Base-by-base conservation (phyloP, 1,140 invertebrate species). In the Drosophila prosaltans region DNA sequence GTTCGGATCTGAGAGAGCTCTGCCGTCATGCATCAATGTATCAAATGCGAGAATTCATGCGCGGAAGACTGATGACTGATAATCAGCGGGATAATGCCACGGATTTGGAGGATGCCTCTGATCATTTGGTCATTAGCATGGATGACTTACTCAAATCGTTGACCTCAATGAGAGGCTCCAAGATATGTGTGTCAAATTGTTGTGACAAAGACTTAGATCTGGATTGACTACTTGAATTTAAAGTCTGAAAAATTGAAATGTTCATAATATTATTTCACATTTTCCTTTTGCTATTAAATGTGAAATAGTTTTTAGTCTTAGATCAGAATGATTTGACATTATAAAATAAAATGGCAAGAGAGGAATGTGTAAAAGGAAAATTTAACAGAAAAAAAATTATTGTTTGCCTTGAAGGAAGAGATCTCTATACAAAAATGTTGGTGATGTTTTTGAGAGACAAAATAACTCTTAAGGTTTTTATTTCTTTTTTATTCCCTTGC, bases 21-120 rank as follows among this genome's bases (percentile, higher is more conserved):
- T 99, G 98, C 90, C 94, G 98, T 8, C 95, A 95, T 92, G 97
- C 97, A 2, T 97, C 97, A 45, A 95, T 98, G 16, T 97, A 96
- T 92, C 94, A 97, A 51, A 95, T 98, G 21, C 93, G 97, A 63
- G 96, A 98, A 4, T 74, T 69, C 5, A 75, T 91, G 67, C 66
- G 61, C 10, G 58, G 68, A 0, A 51, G 54, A 5, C 3, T 69
- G 3, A 24, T 30, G 2, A 51, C 1, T 16, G 68, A 8, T 4
- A 51, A 63, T 16, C 8, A n/a, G 24, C 48, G 3, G 1, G 4
- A 39, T n/a, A 26, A 41, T 10, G 55, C 55, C 0, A n/a, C 26
- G 4, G 1, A 10, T 36, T 8, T 71, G 0, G 51, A 62, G 94
- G 10, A 96, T 10, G 45, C 8, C 95, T 59, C 94, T 93, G 32